Evolutionary conservation across 1,140 invertebrate species (phyloP).

Genomic region (Copidosoma floridanum): DNA sequence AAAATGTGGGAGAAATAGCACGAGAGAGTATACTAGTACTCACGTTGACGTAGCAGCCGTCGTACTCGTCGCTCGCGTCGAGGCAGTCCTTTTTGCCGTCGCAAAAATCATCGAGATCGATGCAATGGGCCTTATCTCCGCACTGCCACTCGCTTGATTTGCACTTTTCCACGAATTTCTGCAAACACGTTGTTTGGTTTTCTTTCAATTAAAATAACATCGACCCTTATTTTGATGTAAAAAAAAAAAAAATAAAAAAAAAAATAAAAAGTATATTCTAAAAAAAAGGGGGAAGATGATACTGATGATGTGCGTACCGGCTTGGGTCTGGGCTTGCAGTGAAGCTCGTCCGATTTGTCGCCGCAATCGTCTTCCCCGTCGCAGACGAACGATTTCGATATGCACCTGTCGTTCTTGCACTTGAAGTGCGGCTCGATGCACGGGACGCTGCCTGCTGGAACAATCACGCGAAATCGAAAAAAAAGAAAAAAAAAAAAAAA

Average conservation of each 20-base stretch:
- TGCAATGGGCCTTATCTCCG: slow-evolving; percentile 63
- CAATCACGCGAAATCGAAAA: too few relatives aligned
- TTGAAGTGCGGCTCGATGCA: slow-evolving; percentile 29
- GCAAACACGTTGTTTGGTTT: slow-evolving; percentile 37
- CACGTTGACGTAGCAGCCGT: slow-evolving; percentile 23
- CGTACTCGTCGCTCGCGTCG: slow-evolving; percentile 75
- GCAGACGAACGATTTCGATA: slow-evolving; percentile 49
- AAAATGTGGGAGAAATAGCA: too few relatives aligned
- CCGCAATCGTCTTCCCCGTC: slow-evolving; percentile 56
- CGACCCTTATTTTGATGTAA: slow-evolving; percentile 65
- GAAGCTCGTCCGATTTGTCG: slow-evolving; percentile 56
- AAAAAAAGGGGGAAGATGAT: too few relatives aligned
- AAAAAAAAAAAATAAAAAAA: too few relatives aligned
- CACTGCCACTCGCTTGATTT: slow-evolving; percentile 50
- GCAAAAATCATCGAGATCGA: slow-evolving; percentile 76
- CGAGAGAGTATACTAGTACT: not conserved
- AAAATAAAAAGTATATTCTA: too few relatives aligned
- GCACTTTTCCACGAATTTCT: slow-evolving; percentile 28
- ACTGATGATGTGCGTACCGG: too few relatives aligned
- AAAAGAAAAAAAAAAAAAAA: not conserved
- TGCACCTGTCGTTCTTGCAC: slow-evolving; percentile 51
- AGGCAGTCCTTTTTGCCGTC: slow-evolving; percentile 72
- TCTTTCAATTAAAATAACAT: not conserved
- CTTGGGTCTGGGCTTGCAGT: slow-evolving; percentile 51
- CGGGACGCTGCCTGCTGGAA: slow-evolving; percentile 14